Evolutionary conservation across 2,797 vertebrate genomes (phyloP), one percentile per base, ranked within the genome.

Genomic region (Anguilla marmorata): DNA sequence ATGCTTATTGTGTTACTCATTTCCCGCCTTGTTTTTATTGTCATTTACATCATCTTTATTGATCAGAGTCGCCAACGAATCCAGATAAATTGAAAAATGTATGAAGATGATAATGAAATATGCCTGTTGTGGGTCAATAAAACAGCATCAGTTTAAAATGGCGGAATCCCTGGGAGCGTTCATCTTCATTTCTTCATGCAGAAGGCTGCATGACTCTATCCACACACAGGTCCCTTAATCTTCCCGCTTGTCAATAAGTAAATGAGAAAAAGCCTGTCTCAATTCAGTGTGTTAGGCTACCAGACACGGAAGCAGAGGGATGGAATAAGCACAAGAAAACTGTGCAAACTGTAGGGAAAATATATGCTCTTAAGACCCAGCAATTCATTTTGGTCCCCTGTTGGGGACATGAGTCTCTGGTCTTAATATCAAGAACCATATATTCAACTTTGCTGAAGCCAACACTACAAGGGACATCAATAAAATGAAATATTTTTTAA

Each of bases 201-300:
- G 41, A 87, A 84, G 80, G 27, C 74, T 19, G 50, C 80, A 54
- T 24, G 60, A 69, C 58, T 52, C 80, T 50, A 27, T 30, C 54
- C 58, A 33, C 76, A 9, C 50, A n/a, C 56, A 60, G 45, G 48
- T 45, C 50, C 54, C 54, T 85, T 88, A 88, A 72, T 85, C 30
- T 88, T 74, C 60, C 82, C 37, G 66, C 83, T 74, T 88, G 82
- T 88, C 87, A 85, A 88, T 88, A 83, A 88, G 69, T 88, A 80
- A 84, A 33, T 72, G 8, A 30, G n/a, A 33, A 54, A 37, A 16
- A 63, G 19, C 14, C 7, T 1, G 27, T 84, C 80, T 87, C 60
- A 63, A 41, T 83, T 83, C 60, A 84, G n/a, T 54, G 48, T 76
- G 85, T 74, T 88, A 58, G 48, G 84, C 76, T 85, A 74, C 48